Conservation (phyloP, 2,797 vertebrate genomes). For the Pseudochirops cupreus region DNA sequence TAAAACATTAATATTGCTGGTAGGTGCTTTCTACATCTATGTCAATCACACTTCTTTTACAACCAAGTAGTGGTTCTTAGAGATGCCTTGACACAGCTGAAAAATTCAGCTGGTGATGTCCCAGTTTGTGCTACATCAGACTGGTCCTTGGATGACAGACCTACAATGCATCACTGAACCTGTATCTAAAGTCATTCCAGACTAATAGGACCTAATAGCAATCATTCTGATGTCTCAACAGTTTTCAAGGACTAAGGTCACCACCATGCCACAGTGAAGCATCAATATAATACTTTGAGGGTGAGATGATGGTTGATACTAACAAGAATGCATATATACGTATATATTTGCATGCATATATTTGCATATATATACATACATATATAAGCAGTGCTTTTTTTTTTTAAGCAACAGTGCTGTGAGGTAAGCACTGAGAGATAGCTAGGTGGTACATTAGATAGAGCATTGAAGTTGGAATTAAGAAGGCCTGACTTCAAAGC, state of each 20-base stretch:
- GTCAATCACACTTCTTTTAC: background rate
- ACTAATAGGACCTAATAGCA: background rate
- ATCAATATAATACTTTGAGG: background rate
- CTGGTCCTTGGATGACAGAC: background rate
- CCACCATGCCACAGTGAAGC: background rate
- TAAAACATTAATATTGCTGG: background rate
- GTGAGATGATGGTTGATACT: background rate
- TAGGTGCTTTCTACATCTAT: background rate
- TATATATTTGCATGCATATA: no score
- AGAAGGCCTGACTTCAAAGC: background rate
- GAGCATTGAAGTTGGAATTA: background rate
- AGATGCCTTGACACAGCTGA: background rate
- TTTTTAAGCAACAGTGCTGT: background rate
- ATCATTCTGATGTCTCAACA: background rate
- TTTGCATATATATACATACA: no score
- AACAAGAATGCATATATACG: background rate
- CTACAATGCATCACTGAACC: background rate
- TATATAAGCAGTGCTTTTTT: background rate
- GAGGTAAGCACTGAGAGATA: background rate
- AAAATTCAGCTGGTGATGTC: background rate
- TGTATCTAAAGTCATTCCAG: background rate
- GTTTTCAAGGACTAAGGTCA: background rate
- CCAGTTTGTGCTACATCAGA: background rate
- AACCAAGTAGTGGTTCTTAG: background rate
- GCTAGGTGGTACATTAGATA: no score